These are phyloP conservation scores for Dermolepida albohirtum DNA, from an alignment of 2,888 invertebrate genomes.

Conservation along the genomic window DNA sequence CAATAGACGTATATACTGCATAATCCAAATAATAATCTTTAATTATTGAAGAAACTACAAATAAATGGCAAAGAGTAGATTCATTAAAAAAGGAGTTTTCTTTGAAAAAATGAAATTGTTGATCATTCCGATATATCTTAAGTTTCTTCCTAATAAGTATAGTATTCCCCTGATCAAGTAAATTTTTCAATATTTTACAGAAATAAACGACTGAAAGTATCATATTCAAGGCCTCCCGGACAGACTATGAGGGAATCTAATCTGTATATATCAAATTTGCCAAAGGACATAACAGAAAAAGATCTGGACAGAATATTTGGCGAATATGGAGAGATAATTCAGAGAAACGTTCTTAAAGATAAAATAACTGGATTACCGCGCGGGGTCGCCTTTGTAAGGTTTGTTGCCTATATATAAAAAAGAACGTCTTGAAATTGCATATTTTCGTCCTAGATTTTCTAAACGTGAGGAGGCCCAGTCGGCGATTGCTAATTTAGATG, in stretches of 20 bases:
- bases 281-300: conserved; percentile 85
- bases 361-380: conserved; percentile 88
- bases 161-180: too few species aligned
- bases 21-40: too few species aligned
- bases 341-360: conserved; percentile 90
- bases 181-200: conserved; percentile 62
- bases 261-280: conserved; percentile 92
- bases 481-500: conserved; percentile 87
- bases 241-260: conserved; percentile 95
- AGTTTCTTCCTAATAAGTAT: too few species aligned
- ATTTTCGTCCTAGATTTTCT: conserved; percentile 74
- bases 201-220: conserved; percentile 94
- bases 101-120: too few species aligned
- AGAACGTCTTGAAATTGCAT: background rate
- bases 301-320: conserved; percentile 88
- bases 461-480: conserved; percentile 91
- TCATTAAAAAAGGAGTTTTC: too few species aligned
- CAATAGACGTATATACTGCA: too few species aligned
- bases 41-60: too few species aligned
- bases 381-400: conserved; percentile 95
- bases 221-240: conserved; percentile 90
- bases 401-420: conserved; percentile 49
- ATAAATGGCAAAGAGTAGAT: too few species aligned
- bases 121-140: too few species aligned
- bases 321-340: conserved; percentile 90